Percentiles rank a stretch among this genome's conserved stretches.
Conservation (phyloP, 2,113 vertebrate genomes). For the Maccullochella peelii region DNA sequence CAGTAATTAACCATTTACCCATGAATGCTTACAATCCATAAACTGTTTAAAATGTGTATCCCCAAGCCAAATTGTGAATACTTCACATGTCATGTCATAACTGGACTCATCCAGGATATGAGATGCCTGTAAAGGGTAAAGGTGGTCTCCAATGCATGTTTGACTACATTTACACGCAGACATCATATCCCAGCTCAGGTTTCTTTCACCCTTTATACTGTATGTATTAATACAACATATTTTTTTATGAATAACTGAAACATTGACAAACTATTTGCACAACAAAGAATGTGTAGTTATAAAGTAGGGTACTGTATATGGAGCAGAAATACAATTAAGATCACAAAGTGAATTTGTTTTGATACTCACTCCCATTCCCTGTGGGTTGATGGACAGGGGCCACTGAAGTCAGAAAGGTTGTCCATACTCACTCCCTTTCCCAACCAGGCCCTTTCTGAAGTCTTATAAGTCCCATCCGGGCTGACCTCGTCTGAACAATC, state of each 20-base stretch:
- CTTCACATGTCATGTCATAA: background rate
- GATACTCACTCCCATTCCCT: conserved; percentile 87
- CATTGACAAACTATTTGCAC: background rate
- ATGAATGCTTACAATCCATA: background rate
- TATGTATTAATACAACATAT: background rate
- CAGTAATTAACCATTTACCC: background rate
- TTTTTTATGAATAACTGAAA: background rate
- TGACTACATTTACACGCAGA: background rate
- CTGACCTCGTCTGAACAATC: conserved; percentile 57
- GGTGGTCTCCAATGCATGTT: background rate
- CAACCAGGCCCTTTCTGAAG: conserved; percentile 77
- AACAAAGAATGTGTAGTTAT: background rate
- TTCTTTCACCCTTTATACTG: background rate
- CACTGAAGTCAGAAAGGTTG: conserved; percentile 84
- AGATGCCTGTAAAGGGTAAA: background rate
- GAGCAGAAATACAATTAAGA: background rate
- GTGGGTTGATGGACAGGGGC: conserved; percentile 80
- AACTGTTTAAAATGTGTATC: background rate
- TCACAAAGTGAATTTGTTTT: conserved; percentile 6
- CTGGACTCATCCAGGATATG: background rate
- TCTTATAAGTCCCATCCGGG: conserved; percentile 81
- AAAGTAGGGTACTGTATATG: background rate
- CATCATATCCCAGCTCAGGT: background rate
- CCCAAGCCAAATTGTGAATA: background rate
- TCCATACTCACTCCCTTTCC: conserved; percentile 87